A percentile compares a stretch with the other conserved stretches of the same genome.
Evolutionary conservation across 2,797 vertebrate genomes (phyloP).

Genomic region (Hozukius guyotensis): DNA sequence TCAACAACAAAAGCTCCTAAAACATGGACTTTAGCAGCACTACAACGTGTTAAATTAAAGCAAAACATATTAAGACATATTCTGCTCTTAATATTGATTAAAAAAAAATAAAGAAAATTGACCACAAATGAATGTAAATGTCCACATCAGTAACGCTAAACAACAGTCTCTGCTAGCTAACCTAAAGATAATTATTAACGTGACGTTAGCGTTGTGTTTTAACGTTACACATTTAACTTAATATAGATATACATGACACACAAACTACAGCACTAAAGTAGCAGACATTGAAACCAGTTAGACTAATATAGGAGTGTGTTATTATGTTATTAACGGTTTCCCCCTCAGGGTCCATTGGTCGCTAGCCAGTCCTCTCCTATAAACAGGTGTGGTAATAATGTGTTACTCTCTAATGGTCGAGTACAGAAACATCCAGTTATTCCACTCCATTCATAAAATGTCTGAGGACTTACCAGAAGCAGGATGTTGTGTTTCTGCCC

Average conservation of each 20-base stretch:
- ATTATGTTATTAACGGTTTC: too few relatives aligned
- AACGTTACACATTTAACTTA: background rate
- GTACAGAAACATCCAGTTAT: background rate
- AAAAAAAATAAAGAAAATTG: background rate
- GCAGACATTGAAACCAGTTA: background rate
- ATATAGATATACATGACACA: background rate
- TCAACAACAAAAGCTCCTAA: background rate
- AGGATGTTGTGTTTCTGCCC: slow-evolving; percentile 43
- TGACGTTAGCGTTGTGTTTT: background rate
- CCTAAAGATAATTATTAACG: background rate
- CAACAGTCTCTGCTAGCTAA: slow-evolving; percentile 1
- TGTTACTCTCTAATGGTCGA: background rate
- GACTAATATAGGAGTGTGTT: too few relatives aligned
- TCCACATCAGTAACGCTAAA: background rate
- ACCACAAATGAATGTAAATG: background rate
- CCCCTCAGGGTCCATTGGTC: background rate
- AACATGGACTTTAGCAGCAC: background rate
- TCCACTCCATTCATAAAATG: accelerated
- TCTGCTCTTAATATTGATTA: background rate
- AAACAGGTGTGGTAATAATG: slow-evolving; percentile 32
- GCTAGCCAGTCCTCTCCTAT: slow-evolving; percentile 1
- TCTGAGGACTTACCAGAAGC: slow-evolving; percentile 65
- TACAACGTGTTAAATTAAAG: background rate
- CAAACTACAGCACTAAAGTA: background rate
- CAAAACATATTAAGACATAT: background rate